phyloP scores from a whole-genome alignment of 2,888 invertebrate genomes.

The Tetanocera ferruginea region DNA sequence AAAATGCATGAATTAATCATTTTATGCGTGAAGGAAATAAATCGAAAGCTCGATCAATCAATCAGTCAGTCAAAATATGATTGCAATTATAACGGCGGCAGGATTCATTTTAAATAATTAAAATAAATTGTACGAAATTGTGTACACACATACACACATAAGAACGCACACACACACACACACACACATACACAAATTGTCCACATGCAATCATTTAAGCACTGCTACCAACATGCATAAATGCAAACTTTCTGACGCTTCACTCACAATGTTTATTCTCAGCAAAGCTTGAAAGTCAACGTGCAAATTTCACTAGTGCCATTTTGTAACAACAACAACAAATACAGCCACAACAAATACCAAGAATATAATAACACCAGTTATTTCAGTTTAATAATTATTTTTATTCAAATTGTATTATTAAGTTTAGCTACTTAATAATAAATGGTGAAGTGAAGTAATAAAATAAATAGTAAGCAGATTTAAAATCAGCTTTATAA shows the following conservation, averaged over 20 bases:
- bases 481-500: no score
- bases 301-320: neutral
- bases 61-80: slow-evolving; percentile 33
- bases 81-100: slow-evolving; percentile 28
- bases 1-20: slow-evolving; percentile 10
- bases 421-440: no score
- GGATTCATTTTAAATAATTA: slow-evolving; percentile 37
- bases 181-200: neutral
- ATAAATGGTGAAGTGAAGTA: no score
- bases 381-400: no score
- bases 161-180: neutral
- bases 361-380: no score
- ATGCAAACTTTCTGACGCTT: neutral
- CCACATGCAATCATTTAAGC: neutral
- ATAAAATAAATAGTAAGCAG: no score
- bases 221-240: neutral
- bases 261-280: no score
- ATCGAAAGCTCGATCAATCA: neutral
- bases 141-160: neutral
- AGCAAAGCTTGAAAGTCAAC: no score
- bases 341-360: no score
- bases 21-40: neutral
- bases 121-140: slow-evolving; percentile 32
- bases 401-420: no score
- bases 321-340: neutral